Base-by-base conservation (phyloP, 2,797 vertebrate species). In the Heterohyrax brucei region DNA sequence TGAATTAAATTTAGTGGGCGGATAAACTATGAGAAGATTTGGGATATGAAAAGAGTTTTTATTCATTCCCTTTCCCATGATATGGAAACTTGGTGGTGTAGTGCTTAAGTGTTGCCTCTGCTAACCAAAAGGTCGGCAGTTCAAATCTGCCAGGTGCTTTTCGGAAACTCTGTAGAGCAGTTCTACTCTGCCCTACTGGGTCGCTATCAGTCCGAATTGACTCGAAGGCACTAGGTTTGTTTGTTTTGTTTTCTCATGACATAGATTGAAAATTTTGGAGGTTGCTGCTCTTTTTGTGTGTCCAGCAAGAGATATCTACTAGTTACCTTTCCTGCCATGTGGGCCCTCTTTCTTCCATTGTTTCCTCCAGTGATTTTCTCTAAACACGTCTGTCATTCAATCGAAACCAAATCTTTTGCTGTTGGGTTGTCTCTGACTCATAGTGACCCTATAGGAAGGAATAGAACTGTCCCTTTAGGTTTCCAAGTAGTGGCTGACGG, bases 41-140 rank as follows among this genome's bases (percentile, higher is more conserved):
- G 84, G 78, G 39, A 50, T 61, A 62, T 75, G 91, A 50, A 82
- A 92, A 85, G 75, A 16, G 16, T 21, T 91, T 93, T 89, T 78
- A 68, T 59, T 46, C n/a, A 73, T 76, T 24, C 19, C 4, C 7
- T 26, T 91, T 66, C 73, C 59, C 53, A 19, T 30, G 48, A 50
- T 85, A 62, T 39, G 39, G 39, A 39, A 39, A 39, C 39, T 39
- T 39, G 39, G 39, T 39, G 39, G 39, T 39, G 39, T 39, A 39
- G 39, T 39, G 39, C 39, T 39, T 39, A 39, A 39, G 39, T 39
- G 39, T 39, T 39, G 39, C 39, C 39, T 39, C 39, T 3, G 39
- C 39, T 39, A 39, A 39, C 39, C 39, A 3, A 39, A 39, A 39
- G 39, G 39, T 39, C 39, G 39, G 39, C 39, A 39, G 39, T 39